Conservation (phyloP, 2,888 invertebrate species). For the Petrophora chlorosata region DNA sequence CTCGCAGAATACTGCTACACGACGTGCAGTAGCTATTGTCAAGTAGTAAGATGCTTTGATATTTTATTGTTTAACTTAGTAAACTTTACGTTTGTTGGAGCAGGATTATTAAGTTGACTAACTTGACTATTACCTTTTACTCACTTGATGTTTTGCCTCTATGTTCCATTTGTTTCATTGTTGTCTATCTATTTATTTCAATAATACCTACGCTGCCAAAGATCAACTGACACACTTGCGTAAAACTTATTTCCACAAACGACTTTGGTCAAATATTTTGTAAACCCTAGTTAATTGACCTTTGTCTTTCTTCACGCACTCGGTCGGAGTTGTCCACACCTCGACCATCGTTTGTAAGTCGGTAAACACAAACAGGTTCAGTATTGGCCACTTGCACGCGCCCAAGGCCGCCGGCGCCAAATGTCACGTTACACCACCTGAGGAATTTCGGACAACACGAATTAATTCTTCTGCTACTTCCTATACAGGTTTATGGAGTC, state of each 20-base stretch:
- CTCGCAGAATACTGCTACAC: constrained; percentile 18
- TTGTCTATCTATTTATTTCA: no score
- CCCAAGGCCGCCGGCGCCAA: constrained; percentile 18
- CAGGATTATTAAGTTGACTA: no score
- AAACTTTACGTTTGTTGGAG: no score
- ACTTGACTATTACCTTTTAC: no score
- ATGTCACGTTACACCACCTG: constrained; percentile 16
- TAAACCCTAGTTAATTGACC: constrained; percentile 7
- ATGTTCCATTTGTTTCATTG: no score
- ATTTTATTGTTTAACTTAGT: neutral
- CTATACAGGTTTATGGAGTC: constrained; percentile 20
- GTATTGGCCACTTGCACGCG: neutral
- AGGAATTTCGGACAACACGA: constrained; percentile 19
- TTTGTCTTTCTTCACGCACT: constrained; percentile 12
- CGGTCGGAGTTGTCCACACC: constrained; percentile 4
- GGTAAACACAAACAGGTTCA: constrained; percentile 18
- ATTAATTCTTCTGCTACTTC: constrained; percentile 11
- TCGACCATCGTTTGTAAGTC: neutral
- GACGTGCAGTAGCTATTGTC: neutral
- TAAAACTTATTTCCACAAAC: neutral
- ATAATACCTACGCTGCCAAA: no score
- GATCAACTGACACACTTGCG: no score
- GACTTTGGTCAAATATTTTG: constrained; percentile 6
- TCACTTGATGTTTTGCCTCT: no score
- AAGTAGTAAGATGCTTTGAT: neutral